Evolutionary conservation across 1,140 invertebrate species (phyloP).

Genomic region (Platyura marginata): DNA sequence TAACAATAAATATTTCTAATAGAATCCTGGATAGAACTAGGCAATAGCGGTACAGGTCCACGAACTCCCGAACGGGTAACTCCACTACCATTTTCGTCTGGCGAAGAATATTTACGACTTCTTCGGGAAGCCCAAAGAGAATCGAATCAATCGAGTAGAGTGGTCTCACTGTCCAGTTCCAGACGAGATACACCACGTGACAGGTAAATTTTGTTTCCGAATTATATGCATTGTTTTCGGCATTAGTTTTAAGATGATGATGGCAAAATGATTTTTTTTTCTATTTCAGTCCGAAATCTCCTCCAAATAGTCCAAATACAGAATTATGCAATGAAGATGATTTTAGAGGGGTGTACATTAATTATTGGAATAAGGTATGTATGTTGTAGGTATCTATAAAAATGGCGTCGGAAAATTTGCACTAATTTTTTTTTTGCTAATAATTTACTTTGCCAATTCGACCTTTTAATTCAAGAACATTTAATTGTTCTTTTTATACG

Average conservation of each 20-base stretch:
- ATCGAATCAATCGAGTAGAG: constrained; percentile 65
- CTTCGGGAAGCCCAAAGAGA: constrained; percentile 72
- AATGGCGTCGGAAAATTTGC: no score
- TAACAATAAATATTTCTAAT: no score
- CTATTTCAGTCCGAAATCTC: constrained; percentile 75
- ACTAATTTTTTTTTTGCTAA: no score
- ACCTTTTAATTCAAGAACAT: no score
- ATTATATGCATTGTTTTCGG: constrained; percentile 6
- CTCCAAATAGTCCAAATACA: constrained; percentile 73
- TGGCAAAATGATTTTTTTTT: constrained; percentile 9
- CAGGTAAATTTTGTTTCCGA: no score
- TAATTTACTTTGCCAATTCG: no score
- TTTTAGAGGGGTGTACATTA: constrained; percentile 60
- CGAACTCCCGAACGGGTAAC: constrained; percentile 43
- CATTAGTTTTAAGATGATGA: constrained; percentile 1
- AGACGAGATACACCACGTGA: constrained; percentile 36
- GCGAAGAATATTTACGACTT: constrained; percentile 64
- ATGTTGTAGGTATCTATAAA: no score
- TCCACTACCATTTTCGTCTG: constrained; percentile 37
- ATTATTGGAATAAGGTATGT: constrained; percentile 46
- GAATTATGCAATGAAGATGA: constrained; percentile 53
- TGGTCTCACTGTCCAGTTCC: constrained; percentile 66
- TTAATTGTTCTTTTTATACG: no score
- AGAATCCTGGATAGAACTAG: constrained; percentile 72
- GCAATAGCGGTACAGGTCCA: constrained; percentile 32